Evolutionary conservation across 2,113 vertebrate species (phyloP), one percentile per base, ranked within the genome.

Genomic region (Hemiscyllium ocellatum): DNA sequence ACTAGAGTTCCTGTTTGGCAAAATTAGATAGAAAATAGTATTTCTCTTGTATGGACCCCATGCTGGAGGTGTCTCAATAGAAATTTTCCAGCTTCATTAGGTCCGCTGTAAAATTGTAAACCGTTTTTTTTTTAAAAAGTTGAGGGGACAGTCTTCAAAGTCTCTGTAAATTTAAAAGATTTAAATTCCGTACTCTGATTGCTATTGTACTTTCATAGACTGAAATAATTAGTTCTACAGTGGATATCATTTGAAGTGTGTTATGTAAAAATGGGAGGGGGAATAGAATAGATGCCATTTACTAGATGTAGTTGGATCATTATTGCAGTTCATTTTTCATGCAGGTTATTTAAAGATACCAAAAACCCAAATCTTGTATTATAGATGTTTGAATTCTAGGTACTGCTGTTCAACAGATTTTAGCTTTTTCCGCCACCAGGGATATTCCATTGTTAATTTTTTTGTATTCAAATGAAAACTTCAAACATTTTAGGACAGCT

Each of bases 401-500:
- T 66, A 24, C 37, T 83, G 37, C 15, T 83, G 80, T 93, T 93
- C 89, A 37, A n/a, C 19, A 66, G 5, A 66, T 93, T 47, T 2
- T 66, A 93, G 37, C 89, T 7, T 61, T 93, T 66, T 7, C 89
- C 68, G 61, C 17, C 17, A 93, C 17, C 33, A 93, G 22, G 61
- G 15, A 20, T 66, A 42, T 93, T 93, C 61, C 61, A 42, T 93
- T 91, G 2, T 91, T 83, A 80, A 80, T 37, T n/a, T 22, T 83
- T 66, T 93, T 37, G 19, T 22, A 68, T 93, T 93, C 15, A 83
- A 93, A 66, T 93, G 61, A 66, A 66, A 68, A 93, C 89, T 93
- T 93, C 61, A 93, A 93, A 93, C 89, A 37, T 37, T 93, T 37
- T 93, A 20, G 61, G 19, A 93, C 66, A 93, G 89, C 89, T 93